phyloP scores from a whole-genome alignment of 2,888 invertebrate species.

The Tiliacea citrago region DNA sequence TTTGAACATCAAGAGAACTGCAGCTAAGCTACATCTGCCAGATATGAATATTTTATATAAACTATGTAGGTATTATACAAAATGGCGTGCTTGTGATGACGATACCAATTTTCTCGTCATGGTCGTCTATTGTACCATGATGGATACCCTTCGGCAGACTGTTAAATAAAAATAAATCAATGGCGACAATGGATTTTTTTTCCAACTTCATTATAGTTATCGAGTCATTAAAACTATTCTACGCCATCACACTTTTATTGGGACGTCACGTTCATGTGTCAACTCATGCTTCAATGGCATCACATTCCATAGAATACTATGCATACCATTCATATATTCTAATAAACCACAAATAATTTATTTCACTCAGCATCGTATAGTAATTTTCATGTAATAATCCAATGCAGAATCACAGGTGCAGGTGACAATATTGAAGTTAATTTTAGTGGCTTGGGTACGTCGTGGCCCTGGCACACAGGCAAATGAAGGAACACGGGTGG shows the following conservation, averaged over 20 bases:
- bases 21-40: too few relatives aligned
- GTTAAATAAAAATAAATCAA: neutral
- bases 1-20: too few relatives aligned
- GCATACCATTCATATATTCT: neutral
- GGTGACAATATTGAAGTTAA: too few relatives aligned
- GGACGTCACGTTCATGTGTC: conserved; percentile 4
- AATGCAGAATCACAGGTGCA: neutral
- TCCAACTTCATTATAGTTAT: neutral
- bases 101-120: neutral
- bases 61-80: too few relatives aligned
- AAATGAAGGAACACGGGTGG: too few relatives aligned
- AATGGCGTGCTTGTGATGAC: too few relatives aligned
- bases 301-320: conserved; percentile 17
- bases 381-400: neutral
- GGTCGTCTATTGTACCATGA: neutral
- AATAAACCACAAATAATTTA: neutral
- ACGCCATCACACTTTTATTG: neutral
- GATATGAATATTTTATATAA: too few relatives aligned
- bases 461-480: too few relatives aligned
- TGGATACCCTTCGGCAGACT: neutral
- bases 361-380: neutral
- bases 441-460: too few relatives aligned
- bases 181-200: neutral
- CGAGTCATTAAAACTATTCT: conserved; percentile 1
- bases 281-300: conserved; percentile 17